phyloP scores from a whole-genome alignment of 1,140 invertebrate genomes.

The Diorhabda carinulata region DNA sequence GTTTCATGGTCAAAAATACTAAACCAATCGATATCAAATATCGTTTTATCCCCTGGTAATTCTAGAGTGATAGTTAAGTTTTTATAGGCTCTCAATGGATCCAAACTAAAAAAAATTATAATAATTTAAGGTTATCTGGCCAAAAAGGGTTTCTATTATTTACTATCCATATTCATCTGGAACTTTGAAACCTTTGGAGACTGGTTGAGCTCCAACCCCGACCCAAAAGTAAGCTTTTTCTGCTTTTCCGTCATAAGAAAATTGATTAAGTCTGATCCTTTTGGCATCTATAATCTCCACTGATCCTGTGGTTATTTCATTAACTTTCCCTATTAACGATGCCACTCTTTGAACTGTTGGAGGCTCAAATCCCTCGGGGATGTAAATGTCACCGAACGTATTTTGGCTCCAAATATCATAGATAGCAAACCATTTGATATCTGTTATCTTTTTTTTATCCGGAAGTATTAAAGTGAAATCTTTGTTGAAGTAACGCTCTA shows the following conservation, averaged over 20 bases:
- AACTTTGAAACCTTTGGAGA: conserved; percentile 68
- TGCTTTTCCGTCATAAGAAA: conserved; percentile 73
- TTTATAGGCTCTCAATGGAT: conserved; percentile 66
- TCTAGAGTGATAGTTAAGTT: conserved; percentile 72
- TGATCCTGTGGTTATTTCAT: conserved; percentile 67
- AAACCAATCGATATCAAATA: conserved; percentile 83
- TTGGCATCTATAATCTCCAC: conserved; percentile 78
- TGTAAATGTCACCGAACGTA: conserved; percentile 85
- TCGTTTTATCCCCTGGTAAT: conserved; percentile 77
- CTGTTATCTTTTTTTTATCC: conserved; percentile 80
- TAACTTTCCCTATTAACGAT: conserved; percentile 64
- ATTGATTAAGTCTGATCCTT: conserved; percentile 70
- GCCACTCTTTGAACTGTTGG: conserved; percentile 69
- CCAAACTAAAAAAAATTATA: conserved; percentile 54
- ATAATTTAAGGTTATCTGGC: not conserved
- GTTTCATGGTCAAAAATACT: conserved; percentile 72
- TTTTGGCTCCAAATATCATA: conserved; percentile 84
- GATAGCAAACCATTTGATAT: conserved; percentile 86
- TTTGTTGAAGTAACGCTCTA: conserved; percentile 80
- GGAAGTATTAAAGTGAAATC: conserved; percentile 80
- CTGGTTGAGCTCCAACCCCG: conserved; percentile 81
- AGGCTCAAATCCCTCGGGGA: conserved; percentile 89
- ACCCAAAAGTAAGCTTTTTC: conserved; percentile 82
- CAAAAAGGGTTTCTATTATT: conserved; percentile 35
- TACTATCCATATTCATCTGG: conserved; percentile 92